Evolutionary conservation across 2,113 vertebrate genomes (phyloP).

Genomic region (Perognathus longimembris): DNA sequence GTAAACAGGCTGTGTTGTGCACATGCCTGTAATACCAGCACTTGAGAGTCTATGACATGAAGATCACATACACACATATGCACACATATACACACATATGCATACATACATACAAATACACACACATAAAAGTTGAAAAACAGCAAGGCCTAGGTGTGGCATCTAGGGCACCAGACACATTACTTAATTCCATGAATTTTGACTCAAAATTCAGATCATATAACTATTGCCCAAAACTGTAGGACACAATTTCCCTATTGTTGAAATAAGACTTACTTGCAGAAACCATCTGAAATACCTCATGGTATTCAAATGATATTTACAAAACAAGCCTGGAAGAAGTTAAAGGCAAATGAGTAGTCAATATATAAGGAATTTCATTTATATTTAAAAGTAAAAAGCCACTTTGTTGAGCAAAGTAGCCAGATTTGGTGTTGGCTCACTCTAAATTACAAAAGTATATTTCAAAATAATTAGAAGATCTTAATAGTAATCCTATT

Average conservation of each 20-base stretch:
- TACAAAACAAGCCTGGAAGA: background rate
- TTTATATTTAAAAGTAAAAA: conserved; percentile 20
- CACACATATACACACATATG: background rate
- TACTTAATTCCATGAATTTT: background rate
- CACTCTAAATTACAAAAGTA: conserved; percentile 40
- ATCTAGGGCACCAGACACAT: conserved; percentile 5
- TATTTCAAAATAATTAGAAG: conserved; percentile 23
- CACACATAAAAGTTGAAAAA: background rate
- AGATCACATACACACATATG: background rate
- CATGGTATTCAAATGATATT: background rate
- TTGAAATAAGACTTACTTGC: conserved; percentile 15
- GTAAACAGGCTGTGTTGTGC: background rate
- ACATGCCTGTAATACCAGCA: background rate
- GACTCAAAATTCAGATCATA: background rate
- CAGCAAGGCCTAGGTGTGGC: background rate
- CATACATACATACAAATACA: background rate
- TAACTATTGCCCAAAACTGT: background rate
- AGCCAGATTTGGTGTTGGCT: background rate
- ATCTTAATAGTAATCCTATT: conserved; percentile 13
- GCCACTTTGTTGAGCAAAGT: conserved; percentile 45
- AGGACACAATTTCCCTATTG: background rate
- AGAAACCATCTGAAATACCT: conserved; percentile 11
- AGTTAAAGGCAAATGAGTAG: conserved; percentile 25
- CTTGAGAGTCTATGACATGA: background rate
- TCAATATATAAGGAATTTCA: background rate